Percentiles rank a stretch among this genome's conserved stretches.
Evolutionary conservation across 2,888 invertebrate genomes (phyloP).

Genomic region (Noctua pronuba): DNA sequence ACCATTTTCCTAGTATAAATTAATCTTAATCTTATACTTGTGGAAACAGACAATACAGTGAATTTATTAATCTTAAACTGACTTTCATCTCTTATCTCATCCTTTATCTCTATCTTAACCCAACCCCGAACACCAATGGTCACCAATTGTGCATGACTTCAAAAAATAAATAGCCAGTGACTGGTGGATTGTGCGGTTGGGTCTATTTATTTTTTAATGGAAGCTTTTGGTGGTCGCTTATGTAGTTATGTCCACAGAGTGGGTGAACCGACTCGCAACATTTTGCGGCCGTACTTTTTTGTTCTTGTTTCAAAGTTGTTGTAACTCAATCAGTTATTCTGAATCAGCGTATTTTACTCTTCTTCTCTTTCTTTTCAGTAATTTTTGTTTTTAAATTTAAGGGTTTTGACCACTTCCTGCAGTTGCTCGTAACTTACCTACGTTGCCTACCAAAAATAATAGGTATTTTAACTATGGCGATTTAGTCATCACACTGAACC

Average conservation of each 20-base stretch:
- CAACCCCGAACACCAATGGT: too few relatives aligned
- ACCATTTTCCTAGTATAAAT: too few relatives aligned
- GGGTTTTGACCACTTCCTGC: neutral
- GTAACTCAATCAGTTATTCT: neutral
- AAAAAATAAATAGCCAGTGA: neutral
- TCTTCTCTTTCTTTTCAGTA: neutral
- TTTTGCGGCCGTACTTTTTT: neutral
- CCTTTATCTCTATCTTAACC: too few relatives aligned
- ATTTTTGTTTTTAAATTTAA: neutral
- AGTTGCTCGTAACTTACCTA: neutral
- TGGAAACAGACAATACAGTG: too few relatives aligned
- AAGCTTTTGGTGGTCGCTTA: neutral
- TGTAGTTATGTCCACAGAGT: neutral
- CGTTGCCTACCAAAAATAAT: neutral
- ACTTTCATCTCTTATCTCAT: too few relatives aligned
- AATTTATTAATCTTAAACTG: too few relatives aligned
- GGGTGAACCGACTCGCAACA: neutral
- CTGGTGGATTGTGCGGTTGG: neutral
- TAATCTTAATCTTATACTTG: too few relatives aligned
- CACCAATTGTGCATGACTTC: too few relatives aligned
- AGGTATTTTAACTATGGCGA: neutral
- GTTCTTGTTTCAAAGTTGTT: neutral
- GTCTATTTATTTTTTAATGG: constrained; percentile 7
- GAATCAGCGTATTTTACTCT: neutral
- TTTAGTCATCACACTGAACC: neutral